Percentiles rank a stretch among this genome's conserved stretches.
These are phyloP conservation scores for Cephonodes hylas DNA, from an alignment of 2,888 invertebrate species.

Conservation along the genomic window DNA sequence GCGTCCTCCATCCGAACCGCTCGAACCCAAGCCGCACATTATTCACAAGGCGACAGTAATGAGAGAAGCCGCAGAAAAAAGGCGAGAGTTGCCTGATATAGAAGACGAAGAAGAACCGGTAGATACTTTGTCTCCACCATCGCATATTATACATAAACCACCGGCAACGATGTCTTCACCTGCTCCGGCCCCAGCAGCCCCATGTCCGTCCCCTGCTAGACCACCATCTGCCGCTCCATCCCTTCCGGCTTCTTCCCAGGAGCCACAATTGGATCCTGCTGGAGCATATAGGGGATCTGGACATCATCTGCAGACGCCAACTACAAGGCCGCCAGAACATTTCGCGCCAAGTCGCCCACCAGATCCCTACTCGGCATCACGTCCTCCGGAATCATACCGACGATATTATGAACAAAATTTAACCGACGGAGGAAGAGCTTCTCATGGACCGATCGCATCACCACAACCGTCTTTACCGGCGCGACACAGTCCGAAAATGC, in stretches of 20 bases:
- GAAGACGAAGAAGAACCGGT: slow-evolving; percentile 69
- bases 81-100: slow-evolving; percentile 67
- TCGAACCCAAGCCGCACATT: slow-evolving; percentile 79
- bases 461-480: slow-evolving; percentile 62
- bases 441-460: slow-evolving; percentile 55
- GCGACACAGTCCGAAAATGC: slow-evolving; percentile 68
- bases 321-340: slow-evolving; percentile 60
- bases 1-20: slow-evolving; percentile 71
- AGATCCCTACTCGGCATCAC: slow-evolving; percentile 64
- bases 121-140: slow-evolving; percentile 70
- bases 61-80: slow-evolving; percentile 76
- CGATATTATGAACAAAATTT: slow-evolving; percentile 62
- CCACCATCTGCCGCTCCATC: slow-evolving; percentile 55
- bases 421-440: slow-evolving; percentile 52
- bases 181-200: slow-evolving; percentile 60
- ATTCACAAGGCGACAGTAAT: slow-evolving; percentile 79
- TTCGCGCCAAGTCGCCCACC: slow-evolving; percentile 63
- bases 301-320: slow-evolving; percentile 62
- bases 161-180: slow-evolving; percentile 60
- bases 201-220: slow-evolving; percentile 65
- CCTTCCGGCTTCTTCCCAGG: slow-evolving; percentile 40
- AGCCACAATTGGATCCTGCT: slow-evolving; percentile 52
- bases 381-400: slow-evolving; percentile 62
- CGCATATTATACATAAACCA: slow-evolving; percentile 75
- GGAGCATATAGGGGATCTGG: slow-evolving; percentile 51